Percentiles rank a stretch among this genome's conserved stretches.
Evolutionary conservation across 2,113 vertebrate species (phyloP).

Genomic region (Rattus norvegicus): GRCr8 NC_086034.1:67443501-67444000

Average conservation of each 20-base stretch:
- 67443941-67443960: background rate
- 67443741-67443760: background rate
- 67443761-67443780: background rate
- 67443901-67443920: background rate
- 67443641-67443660: background rate
- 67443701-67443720: background rate
- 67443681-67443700: background rate
- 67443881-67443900: background rate
- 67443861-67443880: background rate
- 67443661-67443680: background rate
- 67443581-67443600: background rate
- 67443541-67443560: background rate
- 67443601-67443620: background rate
- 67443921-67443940: background rate
- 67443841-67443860: background rate
- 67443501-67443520: background rate
- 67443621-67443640: background rate
- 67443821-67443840: background rate
- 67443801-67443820: background rate
- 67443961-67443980: background rate
- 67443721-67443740: background rate
- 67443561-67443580: background rate
- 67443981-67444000: background rate
- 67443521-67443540: background rate
- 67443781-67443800: background rate